Conservation (phyloP, 1,140 invertebrate genomes). For the Conus betulinus region DNA sequence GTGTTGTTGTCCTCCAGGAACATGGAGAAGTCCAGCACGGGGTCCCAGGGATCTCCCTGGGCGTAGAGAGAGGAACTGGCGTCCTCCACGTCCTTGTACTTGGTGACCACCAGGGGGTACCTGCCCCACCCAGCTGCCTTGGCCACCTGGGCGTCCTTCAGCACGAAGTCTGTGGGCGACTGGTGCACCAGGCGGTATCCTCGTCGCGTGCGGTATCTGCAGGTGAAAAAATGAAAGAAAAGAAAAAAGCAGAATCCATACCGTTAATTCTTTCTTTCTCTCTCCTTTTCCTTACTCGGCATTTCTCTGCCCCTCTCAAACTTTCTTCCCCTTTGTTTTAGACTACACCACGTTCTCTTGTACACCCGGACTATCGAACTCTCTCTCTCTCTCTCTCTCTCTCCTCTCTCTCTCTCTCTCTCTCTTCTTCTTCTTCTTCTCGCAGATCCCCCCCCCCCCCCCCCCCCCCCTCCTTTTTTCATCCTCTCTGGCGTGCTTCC, state of each 20-base stretch:
- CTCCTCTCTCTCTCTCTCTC: no score
- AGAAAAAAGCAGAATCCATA: not conserved
- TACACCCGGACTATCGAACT: no score
- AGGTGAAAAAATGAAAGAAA: not conserved
- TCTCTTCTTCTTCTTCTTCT: no score
- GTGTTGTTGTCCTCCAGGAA: slow-evolving; percentile 69
- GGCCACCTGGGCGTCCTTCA: slow-evolving; percentile 54
- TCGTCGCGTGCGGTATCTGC: slow-evolving; percentile 45
- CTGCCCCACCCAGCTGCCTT: slow-evolving; percentile 64
- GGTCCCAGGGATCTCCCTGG: slow-evolving; percentile 67
- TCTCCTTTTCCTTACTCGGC: no score
- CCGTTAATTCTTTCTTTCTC: no score
- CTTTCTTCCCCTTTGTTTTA: no score
- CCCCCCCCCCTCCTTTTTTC: no score
- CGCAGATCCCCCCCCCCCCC: no score
- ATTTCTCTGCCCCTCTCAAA: no score
- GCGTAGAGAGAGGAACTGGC: slow-evolving; percentile 69
- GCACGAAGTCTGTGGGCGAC: slow-evolving; percentile 58
- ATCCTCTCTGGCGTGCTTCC: no score
- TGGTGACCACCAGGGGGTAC: slow-evolving; percentile 65
- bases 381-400: no score
- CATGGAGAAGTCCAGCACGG: slow-evolving; percentile 67
- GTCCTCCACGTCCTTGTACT: slow-evolving; percentile 68
- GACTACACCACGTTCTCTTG: no score
- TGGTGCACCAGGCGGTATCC: slow-evolving; percentile 64